Evolutionary conservation across 2,797 vertebrate species (phyloP).

Genomic region (Poliocrania exsul): DNA sequence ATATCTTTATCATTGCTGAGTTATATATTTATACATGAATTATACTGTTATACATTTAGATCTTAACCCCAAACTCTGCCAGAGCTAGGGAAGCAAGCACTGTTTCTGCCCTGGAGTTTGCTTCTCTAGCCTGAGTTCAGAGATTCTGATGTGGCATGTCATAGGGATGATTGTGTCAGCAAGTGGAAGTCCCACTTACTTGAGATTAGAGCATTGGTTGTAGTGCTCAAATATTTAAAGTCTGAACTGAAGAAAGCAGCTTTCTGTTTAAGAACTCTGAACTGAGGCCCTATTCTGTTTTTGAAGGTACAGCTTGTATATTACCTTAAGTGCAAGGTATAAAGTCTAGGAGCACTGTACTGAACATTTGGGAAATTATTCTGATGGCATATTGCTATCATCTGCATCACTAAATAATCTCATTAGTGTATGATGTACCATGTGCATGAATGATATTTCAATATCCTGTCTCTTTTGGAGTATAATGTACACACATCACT

Average conservation of each 20-base stretch:
- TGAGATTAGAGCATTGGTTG: background rate
- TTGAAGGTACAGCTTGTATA: background rate
- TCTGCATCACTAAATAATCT: background rate
- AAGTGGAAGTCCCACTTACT: background rate
- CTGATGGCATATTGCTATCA: background rate
- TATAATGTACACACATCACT: background rate
- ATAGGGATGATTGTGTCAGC: background rate
- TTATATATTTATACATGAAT: too few species aligned
- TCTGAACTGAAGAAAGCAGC: background rate
- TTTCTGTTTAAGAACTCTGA: background rate
- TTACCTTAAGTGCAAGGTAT: background rate
- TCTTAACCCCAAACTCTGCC: background rate
- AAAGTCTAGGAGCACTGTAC: background rate
- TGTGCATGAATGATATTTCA: background rate
- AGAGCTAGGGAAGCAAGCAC: background rate
- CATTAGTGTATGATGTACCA: background rate
- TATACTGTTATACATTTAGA: background rate
- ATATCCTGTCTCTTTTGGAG: background rate
- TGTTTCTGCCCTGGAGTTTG: background rate
- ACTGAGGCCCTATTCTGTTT: background rate
- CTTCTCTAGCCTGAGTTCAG: background rate
- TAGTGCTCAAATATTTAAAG: background rate
- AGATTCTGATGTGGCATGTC: rapidly evolving
- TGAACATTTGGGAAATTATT: background rate
- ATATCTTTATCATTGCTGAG: rapidly evolving